Evolutionary conservation across 2,888 invertebrate species (phyloP).

Genomic region (Disparrhopalites patrizii): DNA sequence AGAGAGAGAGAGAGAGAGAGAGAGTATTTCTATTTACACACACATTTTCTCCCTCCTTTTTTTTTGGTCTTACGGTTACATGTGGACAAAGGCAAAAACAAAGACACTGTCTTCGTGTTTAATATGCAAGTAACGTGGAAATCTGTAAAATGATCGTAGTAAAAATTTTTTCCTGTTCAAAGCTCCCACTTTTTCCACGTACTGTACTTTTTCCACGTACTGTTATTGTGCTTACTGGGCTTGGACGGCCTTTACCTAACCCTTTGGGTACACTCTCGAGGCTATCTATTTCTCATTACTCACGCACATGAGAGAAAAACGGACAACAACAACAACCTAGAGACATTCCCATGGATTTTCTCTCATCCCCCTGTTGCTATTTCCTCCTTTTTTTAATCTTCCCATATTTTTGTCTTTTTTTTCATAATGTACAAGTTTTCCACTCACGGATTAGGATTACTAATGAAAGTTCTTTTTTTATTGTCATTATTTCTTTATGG

Average conservation of each 20-base stretch:
- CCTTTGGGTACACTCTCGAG: not conserved
- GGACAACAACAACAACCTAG: too few species aligned
- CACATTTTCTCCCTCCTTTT: not conserved
- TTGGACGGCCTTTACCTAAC: not conserved
- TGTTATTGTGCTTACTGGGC: not conserved
- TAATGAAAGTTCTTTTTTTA: too few species aligned
- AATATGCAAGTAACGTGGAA: slow-evolving; percentile 14
- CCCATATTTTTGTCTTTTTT: too few species aligned
- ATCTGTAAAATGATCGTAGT: not conserved
- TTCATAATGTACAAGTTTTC: too few species aligned
- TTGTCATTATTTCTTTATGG: too few species aligned
- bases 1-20: not conserved
- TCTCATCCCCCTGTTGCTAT: not conserved
- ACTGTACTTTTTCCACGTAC: not conserved
- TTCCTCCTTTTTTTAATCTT: not conserved
- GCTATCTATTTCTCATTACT: not conserved
- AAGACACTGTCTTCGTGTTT: slow-evolving; percentile 8
- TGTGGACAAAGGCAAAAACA: not conserved
- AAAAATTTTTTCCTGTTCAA: not conserved
- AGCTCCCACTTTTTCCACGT: not conserved
- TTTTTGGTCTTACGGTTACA: not conserved
- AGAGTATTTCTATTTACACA: slow-evolving; percentile 1
- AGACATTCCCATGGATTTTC: too few species aligned
- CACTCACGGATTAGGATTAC: too few species aligned
- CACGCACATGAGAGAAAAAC: not conserved